Evolutionary conservation across 2,797 vertebrate genomes (phyloP).

Genomic region (Heteromormyrus szaboi): DNA sequence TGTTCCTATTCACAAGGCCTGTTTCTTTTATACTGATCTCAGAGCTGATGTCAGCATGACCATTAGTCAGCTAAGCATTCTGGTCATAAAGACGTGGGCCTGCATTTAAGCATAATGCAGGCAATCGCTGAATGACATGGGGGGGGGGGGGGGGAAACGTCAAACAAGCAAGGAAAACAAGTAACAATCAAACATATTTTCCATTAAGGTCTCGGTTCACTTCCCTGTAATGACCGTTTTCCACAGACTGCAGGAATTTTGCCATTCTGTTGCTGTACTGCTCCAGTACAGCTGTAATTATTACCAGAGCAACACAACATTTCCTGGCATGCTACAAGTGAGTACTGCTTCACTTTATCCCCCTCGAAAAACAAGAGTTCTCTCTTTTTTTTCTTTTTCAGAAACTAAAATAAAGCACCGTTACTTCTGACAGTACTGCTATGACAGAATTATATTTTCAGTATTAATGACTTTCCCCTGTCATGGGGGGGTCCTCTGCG

Average conservation of each 20-base stretch:
- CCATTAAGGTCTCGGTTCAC: background rate
- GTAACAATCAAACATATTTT: background rate
- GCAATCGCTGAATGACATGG: background rate
- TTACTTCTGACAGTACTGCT: background rate
- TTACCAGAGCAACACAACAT: background rate
- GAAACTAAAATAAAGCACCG: background rate
- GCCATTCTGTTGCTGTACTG: background rate
- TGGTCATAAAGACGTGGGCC: background rate
- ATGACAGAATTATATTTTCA: background rate
- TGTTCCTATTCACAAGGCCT: background rate
- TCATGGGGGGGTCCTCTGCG: background rate
- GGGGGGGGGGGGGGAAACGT: no score
- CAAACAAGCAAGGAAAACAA: background rate
- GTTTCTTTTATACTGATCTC: background rate
- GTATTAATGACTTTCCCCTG: background rate
- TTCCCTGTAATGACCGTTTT: background rate
- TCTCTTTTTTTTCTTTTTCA: background rate
- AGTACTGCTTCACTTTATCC: background rate
- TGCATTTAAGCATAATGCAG: background rate
- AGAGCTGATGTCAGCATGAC: background rate
- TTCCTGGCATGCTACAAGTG: conserved; percentile 3
- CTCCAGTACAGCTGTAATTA: background rate
- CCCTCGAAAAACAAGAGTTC: background rate
- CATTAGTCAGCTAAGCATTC: background rate
- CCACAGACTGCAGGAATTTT: background rate